These are phyloP conservation scores for Coecobrya sp. DNA, from an alignment of 2,888 invertebrate species.

Conservation along the genomic window DNA sequence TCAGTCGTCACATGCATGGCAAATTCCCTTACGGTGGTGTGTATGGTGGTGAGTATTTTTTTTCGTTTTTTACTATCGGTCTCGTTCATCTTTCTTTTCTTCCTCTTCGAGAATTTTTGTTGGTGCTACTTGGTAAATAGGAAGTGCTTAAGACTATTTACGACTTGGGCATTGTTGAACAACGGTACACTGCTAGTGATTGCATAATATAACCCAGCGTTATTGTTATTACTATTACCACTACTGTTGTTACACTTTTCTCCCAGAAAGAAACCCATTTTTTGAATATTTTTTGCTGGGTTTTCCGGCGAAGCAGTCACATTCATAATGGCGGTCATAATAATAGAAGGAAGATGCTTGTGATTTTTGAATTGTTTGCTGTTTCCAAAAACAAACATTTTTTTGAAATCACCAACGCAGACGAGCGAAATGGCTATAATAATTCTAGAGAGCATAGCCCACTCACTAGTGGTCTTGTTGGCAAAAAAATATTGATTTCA, in stretches of 20 bases:
- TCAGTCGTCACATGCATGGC: background rate
- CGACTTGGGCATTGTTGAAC: slow-evolving; percentile 1
- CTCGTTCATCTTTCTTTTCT: slow-evolving; percentile 1
- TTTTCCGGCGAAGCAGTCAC: background rate
- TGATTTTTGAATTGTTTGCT: background rate
- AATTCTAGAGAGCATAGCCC: background rate
- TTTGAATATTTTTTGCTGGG: background rate
- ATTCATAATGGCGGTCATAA: background rate
- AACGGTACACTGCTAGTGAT: slow-evolving; percentile 9
- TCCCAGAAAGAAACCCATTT: background rate
- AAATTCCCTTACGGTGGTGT: background rate
- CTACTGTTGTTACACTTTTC: background rate
- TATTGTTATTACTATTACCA: slow-evolving; percentile 12
- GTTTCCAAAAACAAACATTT: background rate
- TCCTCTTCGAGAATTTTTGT: background rate
- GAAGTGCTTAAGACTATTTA: slow-evolving; percentile 22
- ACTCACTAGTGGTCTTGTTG: background rate
- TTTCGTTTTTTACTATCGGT: background rate
- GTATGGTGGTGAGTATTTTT: background rate
- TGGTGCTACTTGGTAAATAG: slow-evolving; percentile 4
- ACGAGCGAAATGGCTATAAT: background rate
- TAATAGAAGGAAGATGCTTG: background rate
- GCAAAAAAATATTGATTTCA: background rate
- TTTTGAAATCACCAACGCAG: background rate
- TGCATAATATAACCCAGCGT: no score